Percentiles rank a stretch among this genome's conserved stretches.
phyloP scores from a whole-genome alignment of 2,888 invertebrate genomes.

The Leptodirus hochenwartii region DNA sequence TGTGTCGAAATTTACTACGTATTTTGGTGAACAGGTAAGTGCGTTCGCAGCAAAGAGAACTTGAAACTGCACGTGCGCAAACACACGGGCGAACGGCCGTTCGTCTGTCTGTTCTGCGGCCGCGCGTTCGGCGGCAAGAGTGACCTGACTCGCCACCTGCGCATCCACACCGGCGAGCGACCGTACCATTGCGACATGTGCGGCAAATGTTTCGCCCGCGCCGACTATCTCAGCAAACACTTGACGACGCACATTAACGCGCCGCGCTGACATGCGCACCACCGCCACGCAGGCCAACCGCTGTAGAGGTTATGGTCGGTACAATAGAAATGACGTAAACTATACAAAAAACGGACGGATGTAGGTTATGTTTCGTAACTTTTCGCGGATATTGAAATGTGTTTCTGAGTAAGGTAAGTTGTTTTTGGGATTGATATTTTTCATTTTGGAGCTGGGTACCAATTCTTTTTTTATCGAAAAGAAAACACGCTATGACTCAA shows the following conservation, averaged over 20 bases:
- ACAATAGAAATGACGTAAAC: too few species aligned
- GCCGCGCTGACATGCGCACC: conserved; percentile 29
- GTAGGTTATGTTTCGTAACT: too few species aligned
- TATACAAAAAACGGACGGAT: too few species aligned
- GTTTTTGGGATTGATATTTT: too few species aligned
- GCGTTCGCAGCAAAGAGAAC: conserved; percentile 76
- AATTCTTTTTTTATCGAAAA: too few species aligned
- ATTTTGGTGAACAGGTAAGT: too few species aligned
- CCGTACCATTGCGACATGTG: conserved; percentile 87
- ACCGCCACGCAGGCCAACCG: conserved; percentile 8
- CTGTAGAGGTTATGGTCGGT: conserved; percentile 17
- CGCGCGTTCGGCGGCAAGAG: conserved; percentile 79
- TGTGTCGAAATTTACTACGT: too few species aligned
- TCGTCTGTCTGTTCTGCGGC: conserved; percentile 77
- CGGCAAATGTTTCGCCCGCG: conserved; percentile 79
- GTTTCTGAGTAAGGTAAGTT: too few species aligned
- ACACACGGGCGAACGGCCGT: conserved; percentile 77
- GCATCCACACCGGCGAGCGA: conserved; percentile 77
- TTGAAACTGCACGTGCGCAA: conserved; percentile 74
- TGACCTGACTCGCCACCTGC: conserved; percentile 67
- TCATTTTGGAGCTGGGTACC: too few species aligned
- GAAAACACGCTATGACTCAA: too few species aligned
- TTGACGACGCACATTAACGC: conserved; percentile 77
- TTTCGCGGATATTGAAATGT: too few species aligned
- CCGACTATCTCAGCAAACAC: conserved; percentile 81